Percentiles rank a stretch among this genome's conserved stretches.
Conservation (phyloP, 2,888 invertebrate species). For the Uloborus plumipes region DNA sequence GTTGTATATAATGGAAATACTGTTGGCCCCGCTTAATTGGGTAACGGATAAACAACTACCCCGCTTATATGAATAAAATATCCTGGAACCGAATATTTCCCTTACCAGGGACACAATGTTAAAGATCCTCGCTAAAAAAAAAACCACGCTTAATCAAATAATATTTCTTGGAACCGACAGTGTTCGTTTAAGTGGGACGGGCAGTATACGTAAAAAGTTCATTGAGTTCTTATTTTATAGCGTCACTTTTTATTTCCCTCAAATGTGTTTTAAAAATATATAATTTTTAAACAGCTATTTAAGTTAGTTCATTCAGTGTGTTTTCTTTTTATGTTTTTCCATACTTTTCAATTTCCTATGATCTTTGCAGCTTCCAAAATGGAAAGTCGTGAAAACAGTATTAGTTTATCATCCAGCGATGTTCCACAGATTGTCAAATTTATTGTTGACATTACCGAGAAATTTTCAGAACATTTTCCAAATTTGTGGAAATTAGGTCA, state of each 20-base stretch:
- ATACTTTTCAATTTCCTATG: background rate
- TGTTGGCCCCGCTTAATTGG: no score
- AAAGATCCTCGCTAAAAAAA: no score
- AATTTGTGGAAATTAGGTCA: constrained; percentile 97
- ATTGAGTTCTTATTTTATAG: no score
- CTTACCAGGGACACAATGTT: no score
- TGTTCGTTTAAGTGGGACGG: no score
- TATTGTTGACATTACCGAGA: constrained; percentile 83
- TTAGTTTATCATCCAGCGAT: constrained; percentile 38
- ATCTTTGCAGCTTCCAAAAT: constrained; percentile 11
- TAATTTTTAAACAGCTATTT: background rate
- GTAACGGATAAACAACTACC: no score
- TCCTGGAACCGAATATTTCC: no score
- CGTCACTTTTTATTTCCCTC: background rate
- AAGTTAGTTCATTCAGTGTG: background rate
- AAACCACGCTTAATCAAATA: no score
- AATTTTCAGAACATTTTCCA: constrained; percentile 83
- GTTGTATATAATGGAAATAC: no score
- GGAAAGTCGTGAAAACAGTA: constrained; percentile 26
- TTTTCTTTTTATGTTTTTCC: background rate
- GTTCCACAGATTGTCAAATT: constrained; percentile 82
- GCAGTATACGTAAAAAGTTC: no score
- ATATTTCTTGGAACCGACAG: no score
- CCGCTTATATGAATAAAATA: no score
- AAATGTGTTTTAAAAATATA: background rate